Evolutionary conservation across 1,140 invertebrate genomes (phyloP), one percentile per base, ranked within the genome.

Genomic region (Phymorhynchus buccinoides): DNA sequence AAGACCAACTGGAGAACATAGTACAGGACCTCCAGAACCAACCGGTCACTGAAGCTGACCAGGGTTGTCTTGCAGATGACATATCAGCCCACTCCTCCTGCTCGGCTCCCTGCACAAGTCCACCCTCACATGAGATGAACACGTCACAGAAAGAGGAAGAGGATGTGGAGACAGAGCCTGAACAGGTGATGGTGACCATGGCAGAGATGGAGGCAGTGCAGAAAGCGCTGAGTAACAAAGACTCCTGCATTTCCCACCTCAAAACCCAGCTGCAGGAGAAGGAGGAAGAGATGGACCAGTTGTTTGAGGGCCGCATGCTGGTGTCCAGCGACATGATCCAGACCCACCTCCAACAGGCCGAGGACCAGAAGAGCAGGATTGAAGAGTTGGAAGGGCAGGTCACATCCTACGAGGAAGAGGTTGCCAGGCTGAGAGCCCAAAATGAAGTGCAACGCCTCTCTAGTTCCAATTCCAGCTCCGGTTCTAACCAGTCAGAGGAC

Each of bases 261-360:
- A 66, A 83, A 66, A 39, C 39, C 22, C 3, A 66, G 66, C 41
- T 83, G 81, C 62, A 71, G 81, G 81, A 83, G 81, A 83, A 71
- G 62, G 81, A 83, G 41, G 44, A 83, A 32, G 81, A 83, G 52
- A 83, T 83, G 56, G 81, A 80, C n/a, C 83, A 82, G 41, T 71
- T 42, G 66, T 83, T 79, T 35, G 78, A 44, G 85, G 85, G 48
- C 52, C 86, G 66, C 37, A 85, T 56, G 78, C 80, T 80, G 18
- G 83, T 77, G 48, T 86, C 84, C 87, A 84, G 82, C 73, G 83
- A 62, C 32, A 48, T 83, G 30, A 68, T 41, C 18, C n/a, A 81
- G 84, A 32, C 81, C 30, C 71, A 52, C n/a, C 68, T 81, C n/a
- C 30, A 75, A 32, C 32, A 77, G 66, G 30, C 44, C 22, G 83